Evolutionary conservation across 2,888 invertebrate species (phyloP).

Genomic region (Sphaerophoria rueppellii): DNA sequence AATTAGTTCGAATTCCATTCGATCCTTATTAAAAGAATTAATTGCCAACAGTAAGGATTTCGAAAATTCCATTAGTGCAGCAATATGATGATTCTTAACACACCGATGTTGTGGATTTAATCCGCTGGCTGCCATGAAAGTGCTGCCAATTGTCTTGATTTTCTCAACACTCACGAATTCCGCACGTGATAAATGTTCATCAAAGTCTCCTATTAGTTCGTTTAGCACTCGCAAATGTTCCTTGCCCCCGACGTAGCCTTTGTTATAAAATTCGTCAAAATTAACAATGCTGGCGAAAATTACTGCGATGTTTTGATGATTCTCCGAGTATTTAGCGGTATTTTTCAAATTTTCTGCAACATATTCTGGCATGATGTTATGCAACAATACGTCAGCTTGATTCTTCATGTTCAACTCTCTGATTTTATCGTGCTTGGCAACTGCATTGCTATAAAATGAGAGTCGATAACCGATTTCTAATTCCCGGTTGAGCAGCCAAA

Average conservation of each 20-base stretch:
- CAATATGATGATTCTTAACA: constrained; percentile 87
- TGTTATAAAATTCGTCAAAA: constrained; percentile 99
- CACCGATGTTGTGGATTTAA: constrained; percentile 91
- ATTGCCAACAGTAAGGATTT: constrained; percentile 94
- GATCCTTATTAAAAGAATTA: constrained; percentile 93
- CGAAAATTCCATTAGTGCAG: constrained; percentile 96
- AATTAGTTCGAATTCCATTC: constrained; percentile 94
- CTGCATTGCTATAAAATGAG: constrained; percentile 95
- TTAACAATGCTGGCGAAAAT: constrained; percentile 98
- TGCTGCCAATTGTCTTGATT: constrained; percentile 98
- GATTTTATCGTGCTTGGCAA: constrained; percentile 93
- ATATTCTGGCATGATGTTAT: constrained; percentile 98
- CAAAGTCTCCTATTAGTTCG: constrained; percentile 97
- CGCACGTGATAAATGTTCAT: constrained; percentile 92
- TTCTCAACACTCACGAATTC: constrained; percentile 96
- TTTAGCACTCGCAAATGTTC: constrained; percentile 97
- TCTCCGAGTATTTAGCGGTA: constrained; percentile 96
- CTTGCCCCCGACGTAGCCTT: constrained; percentile 97
- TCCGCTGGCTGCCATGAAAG: constrained; percentile 99
- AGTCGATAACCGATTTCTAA: constrained; percentile 97
- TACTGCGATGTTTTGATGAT: constrained; percentile 95
- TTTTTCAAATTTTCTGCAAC: constrained; percentile 96
- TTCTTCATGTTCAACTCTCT: constrained; percentile 96
- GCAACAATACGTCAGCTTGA: constrained; percentile 97
- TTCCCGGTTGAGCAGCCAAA: constrained; percentile 96